Base-by-base conservation (phyloP, 2,888 invertebrate species). In the Tridacna gigas region DNA sequence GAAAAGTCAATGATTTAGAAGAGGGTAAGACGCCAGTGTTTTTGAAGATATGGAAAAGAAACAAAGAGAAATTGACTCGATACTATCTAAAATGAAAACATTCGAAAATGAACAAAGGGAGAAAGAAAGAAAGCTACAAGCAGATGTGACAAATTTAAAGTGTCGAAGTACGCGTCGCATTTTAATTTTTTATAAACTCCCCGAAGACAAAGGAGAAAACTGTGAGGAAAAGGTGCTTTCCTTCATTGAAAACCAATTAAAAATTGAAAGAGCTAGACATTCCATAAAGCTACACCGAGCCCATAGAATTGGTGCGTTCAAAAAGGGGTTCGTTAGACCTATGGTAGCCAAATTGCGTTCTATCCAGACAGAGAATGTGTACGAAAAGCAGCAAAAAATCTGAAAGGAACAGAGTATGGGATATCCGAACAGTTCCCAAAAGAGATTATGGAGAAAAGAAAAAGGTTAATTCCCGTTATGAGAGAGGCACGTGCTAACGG, bases 381-480 rank as follows among this genome's bases (percentile, higher is more conserved):
- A 0, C 25, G 74, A n/a, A 77, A 74, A 26, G 77, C 73, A 20
- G 65, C 81, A 1, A 67, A 71, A 37, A 81, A 78, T 20, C 77
- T 88, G 25, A 77, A 67, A 18, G 80, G 80, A 15, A 74, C 78
- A n/a, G n/a, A n/a, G n/a, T n/a, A n/a, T n/a, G n/a, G n/a, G n/a
- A n/a, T n/a, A n/a, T n/a, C n/a, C n/a, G 74, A 83, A 69, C 83
- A 88, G 71, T 84, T 66, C 60, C 81, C 81, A 1, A 61, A n/a
- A 22, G 81, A 83, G 56, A 79, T 83, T 20, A 77, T 80, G n/a
- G 77, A 79, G 0, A 75, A 51, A 5, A 61, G 85, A 7, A 60
- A 74, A 56, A 66, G 37, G 60, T 51, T 86, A 1, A 66, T 76
- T 51, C 86, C 86, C 9, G 61, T 79, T 11, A 74, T 83, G 77